Conservation (phyloP, 2,113 vertebrate species). For the Pyrgilauda ruficollis region DNA sequence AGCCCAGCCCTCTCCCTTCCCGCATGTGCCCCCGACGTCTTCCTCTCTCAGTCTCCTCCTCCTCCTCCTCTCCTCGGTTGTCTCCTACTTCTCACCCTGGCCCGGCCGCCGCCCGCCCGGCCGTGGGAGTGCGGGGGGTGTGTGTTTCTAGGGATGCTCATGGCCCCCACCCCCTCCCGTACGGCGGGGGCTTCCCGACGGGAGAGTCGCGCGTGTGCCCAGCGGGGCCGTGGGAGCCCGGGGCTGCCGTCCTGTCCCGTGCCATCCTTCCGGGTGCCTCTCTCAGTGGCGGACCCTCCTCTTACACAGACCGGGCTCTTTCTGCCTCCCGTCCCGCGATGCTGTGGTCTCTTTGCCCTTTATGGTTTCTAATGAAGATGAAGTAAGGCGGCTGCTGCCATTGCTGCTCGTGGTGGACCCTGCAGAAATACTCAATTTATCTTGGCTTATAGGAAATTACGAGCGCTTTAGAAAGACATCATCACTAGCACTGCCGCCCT, state of each 20-base stretch:
- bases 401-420: not conserved
- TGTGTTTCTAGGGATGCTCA: not conserved
- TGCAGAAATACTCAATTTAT: conserved; percentile 54
- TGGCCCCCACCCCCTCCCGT: not conserved
- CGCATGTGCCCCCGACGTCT: not conserved
- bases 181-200: conserved; percentile 3
- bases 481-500: conserved; percentile 1
- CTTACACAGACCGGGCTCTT: not conserved
- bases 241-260: not conserved
- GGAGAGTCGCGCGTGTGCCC: not conserved
- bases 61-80: not conserved
- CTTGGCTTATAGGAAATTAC: conserved; percentile 68
- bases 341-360: conserved; percentile 47
- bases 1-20: not conserved
- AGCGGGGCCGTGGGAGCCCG: not conserved
- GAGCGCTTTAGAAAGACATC: conserved; percentile 59
- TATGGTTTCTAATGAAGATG: conserved; percentile 61
- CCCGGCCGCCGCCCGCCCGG: not conserved
- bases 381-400: conserved; percentile 53
- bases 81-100: not conserved
- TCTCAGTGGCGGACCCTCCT: not conserved
- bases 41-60: not conserved
- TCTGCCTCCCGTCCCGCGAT: not conserved
- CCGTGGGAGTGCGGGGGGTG: not conserved
- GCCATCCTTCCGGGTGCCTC: not conserved